Evolutionary conservation across 2,888 invertebrate species (phyloP), one percentile per base, ranked within the genome.

Genomic region (Aleiodes leptofemur): DNA sequence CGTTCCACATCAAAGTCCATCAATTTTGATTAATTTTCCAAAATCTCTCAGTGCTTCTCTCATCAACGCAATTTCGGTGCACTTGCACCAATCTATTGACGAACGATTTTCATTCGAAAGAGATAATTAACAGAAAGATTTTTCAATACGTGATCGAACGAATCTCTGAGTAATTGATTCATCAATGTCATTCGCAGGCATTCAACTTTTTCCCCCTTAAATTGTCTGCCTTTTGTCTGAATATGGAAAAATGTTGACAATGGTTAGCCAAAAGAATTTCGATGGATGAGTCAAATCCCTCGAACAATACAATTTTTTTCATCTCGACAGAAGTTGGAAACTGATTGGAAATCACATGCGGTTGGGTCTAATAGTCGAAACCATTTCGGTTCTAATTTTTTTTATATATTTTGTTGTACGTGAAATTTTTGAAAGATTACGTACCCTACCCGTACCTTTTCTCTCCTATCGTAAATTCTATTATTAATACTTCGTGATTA

Each of bases 231-330:
- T 31, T 59, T 43, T 0, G 9, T 6, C 43, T 38, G 38, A 4
- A 13, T 8, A 72, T 74, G 72, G 77, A 78, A 79, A 77, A 78
- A 76, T 77, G 51, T 64, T 72, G 77, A 76, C 76, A 78, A 78
- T 76, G 72, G 78, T 61, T 71, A 55, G 70, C 71, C 74, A 50
- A 75, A 76, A 72, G 76, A 72, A 76, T 73, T 74, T 74, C 70
- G 68, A 50, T 53, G 73, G 71, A 74, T 61, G 72, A 66, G 66
- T 43, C 50, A 74, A 78, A 77, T 78, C 76, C 71, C 56, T 51
- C 69, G 66, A 77, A 80, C 79, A 80, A 80, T 80, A 74, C 75
- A 57, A 59, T 51, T 48, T 59, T 34, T 50, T 31, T 64, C 53
- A 23, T 23, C 23, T 23, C 59, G 14, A 61, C 61, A 69, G n/a